Conservation (phyloP, 1,140 invertebrate genomes). For the Atta texana region DNA sequence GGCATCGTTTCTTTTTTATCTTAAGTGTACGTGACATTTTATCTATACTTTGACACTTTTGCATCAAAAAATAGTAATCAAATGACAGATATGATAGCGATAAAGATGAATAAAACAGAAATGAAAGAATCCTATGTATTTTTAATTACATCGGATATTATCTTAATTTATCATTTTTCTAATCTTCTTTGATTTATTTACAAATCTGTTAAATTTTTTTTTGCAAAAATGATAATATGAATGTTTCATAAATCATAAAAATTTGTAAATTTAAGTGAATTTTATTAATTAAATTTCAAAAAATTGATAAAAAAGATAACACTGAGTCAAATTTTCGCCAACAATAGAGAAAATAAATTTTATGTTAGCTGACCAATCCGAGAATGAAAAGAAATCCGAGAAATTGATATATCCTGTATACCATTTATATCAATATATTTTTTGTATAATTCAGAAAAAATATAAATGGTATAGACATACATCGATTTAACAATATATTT, state of each 20-base stretch:
- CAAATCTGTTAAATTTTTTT: neutral
- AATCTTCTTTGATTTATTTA: neutral
- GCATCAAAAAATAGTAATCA: neutral
- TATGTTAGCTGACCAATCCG: neutral
- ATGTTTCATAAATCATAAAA: neutral
- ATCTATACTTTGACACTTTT: constrained; percentile 1
- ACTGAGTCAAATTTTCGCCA: neutral
- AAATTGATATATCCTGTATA: neutral
- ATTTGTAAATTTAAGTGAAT: neutral
- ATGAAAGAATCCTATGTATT: neutral
- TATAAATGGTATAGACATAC: neutral
- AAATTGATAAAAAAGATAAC: neutral
- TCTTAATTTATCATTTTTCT: neutral
- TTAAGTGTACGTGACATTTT: constrained; percentile 3
- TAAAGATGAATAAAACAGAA: neutral
- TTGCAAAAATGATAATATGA: neutral
- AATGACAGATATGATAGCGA: neutral
- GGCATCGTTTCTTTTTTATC: constrained; percentile 8
- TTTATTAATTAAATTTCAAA: neutral
- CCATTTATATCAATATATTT: neutral
- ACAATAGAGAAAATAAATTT: neutral
- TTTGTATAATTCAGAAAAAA: neutral
- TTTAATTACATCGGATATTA: neutral
- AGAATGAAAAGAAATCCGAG: neutral
- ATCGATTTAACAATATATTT: neutral